Evolutionary conservation across 1,140 invertebrate species (phyloP), one percentile per base, ranked within the genome.

Genomic region (Wiebesia pumilae): DNA sequence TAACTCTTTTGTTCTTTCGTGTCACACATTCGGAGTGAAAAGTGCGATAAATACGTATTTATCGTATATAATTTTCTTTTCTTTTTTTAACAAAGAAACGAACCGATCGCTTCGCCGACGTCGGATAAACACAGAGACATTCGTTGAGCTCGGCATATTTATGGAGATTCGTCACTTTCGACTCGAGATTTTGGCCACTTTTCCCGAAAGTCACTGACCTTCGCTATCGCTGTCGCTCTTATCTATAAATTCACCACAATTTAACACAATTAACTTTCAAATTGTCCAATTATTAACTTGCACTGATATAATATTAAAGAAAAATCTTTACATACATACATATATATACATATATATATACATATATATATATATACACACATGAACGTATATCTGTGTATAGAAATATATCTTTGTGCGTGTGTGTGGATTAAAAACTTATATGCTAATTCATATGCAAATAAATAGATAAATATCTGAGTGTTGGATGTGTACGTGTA

Each of bases 201-300:
- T 86, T 86, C 87, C 69, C 69, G 81, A 83, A 79, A 87, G 89
- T 96, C 95, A 97, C 94, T 97, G 97, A 94, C 96, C 97, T 95
- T 98, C 97, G 93, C 97, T 97, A 95, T 98, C 97, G 95, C 97
- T 97, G 95, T 98, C 97, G 94, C 97, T 97, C 95, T 97, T 97
- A 95, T 97, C 97, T 97, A 87, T 65, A 87, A 87, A 87, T 81
- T 87, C 40, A 87, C 62, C 86, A 87, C 82, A 87, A 87, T 87
- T 84, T 54, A 87, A 87, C 51, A 87, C 65, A 65, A 87, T 87
- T 87, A 87, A 87, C 86, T 81, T 87, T 87, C 27, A 71, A 80
- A 67, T 78, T 51, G 77, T 87, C 65, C 81, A 81, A 71, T 86
- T 75, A 54, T 81, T 19, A 81, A 73, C 69, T 79, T 85, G 84